phyloP scores from a whole-genome alignment of 2,888 invertebrate species.

The Lasioglossum lativentre region DNA sequence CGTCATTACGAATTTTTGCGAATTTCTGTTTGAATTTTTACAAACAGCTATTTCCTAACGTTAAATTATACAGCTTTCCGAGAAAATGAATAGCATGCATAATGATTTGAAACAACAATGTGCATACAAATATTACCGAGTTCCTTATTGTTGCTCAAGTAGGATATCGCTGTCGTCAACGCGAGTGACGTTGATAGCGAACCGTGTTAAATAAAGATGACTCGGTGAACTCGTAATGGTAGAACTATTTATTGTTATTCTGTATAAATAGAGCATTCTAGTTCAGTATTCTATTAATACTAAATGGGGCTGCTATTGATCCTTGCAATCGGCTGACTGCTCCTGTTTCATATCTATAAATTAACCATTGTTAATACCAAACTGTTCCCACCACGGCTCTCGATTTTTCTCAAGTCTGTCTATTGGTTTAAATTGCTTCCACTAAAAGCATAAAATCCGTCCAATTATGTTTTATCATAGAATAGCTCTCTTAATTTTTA shows the following conservation, averaged over 20 bases:
- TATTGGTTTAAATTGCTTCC: neutral
- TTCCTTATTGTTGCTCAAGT: neutral
- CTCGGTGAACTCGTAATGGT: neutral
- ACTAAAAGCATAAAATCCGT: neutral
- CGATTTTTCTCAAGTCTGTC: neutral
- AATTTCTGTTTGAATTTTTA: too few species aligned
- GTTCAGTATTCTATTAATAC: slow-evolving; percentile 4
- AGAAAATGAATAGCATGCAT: neutral
- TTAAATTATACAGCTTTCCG: neutral
- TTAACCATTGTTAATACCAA: neutral
- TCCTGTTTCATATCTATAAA: neutral
- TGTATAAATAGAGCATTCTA: slow-evolving; percentile 1
- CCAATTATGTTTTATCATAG: too few species aligned
- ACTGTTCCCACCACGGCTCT: neutral
- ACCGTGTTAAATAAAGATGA: neutral
- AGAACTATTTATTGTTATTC: neutral
- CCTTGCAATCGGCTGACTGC: neutral
- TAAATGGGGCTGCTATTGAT: neutral
- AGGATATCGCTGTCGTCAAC: neutral
- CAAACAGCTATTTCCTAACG: neutral
- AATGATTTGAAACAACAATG: neutral
- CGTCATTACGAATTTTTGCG: neutral
- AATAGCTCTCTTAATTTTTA: too few species aligned
- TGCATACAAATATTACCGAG: neutral
- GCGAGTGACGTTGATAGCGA: neutral